Percentiles rank a stretch among this genome's conserved stretches.
These are phyloP conservation scores for Folsomia manolachei DNA, from an alignment of 2,888 invertebrate genomes.

Conservation along the genomic window DNA sequence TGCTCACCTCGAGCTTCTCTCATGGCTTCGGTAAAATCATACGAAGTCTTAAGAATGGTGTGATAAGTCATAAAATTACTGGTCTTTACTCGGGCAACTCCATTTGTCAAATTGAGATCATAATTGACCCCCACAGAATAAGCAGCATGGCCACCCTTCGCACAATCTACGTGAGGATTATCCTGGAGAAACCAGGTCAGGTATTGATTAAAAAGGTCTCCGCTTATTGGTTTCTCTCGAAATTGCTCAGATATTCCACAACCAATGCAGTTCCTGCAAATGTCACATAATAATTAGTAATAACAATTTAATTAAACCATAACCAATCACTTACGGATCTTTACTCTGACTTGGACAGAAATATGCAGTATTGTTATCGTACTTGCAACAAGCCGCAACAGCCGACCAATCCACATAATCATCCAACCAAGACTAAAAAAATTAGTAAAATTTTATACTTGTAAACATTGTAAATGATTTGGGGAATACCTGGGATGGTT, in stretches of 20 bases:
- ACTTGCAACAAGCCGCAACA: slow-evolving; percentile 42
- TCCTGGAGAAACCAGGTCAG: slow-evolving; percentile 79
- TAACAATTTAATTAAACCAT: background rate
- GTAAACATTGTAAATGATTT: too few relatives aligned
- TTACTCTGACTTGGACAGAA: slow-evolving; percentile 38
- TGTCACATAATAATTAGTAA: background rate
- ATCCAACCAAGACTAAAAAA: slow-evolving; percentile 97
- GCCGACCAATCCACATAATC: slow-evolving; percentile 90
- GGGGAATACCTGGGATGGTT: slow-evolving; percentile 78
- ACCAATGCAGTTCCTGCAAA: slow-evolving; percentile 18
- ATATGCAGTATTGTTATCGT: slow-evolving; percentile 24
- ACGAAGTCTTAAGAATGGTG: slow-evolving; percentile 70
- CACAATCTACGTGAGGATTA: slow-evolving; percentile 70
- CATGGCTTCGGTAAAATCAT: slow-evolving; percentile 80
- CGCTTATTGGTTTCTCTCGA: slow-evolving; percentile 58
- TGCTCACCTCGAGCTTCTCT: slow-evolving; percentile 71
- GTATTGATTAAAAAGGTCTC: slow-evolving; percentile 67
- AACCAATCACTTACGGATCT: slow-evolving; percentile 12
- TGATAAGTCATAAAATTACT: slow-evolving; percentile 91
- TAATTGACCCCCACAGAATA: slow-evolving; percentile 62
- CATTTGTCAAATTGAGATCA: slow-evolving; percentile 18
- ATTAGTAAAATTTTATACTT: too few relatives aligned
- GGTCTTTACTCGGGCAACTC: slow-evolving; percentile 59
- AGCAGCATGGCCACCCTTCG: slow-evolving; percentile 64
- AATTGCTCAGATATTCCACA: slow-evolving; percentile 10